Evolutionary conservation across 1,140 invertebrate species (phyloP).

Genomic region (Centruroides sculpturatus): DNA sequence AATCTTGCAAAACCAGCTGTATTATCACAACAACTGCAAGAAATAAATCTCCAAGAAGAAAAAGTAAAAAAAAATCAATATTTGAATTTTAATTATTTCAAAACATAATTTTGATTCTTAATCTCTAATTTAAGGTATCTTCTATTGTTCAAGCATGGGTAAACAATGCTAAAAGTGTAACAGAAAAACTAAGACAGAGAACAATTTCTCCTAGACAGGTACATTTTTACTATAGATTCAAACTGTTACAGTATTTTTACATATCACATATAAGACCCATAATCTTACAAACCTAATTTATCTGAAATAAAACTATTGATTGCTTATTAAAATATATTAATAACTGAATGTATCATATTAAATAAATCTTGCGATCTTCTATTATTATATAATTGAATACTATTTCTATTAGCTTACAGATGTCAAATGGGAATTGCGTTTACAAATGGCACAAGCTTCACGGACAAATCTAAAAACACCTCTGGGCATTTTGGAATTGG

Average conservation of each 20-base stretch:
- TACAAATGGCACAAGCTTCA: slow-evolving; percentile 7
- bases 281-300: not conserved
- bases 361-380: not conserved
- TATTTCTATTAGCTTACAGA: slow-evolving; percentile 3
- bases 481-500: slow-evolving; percentile 6
- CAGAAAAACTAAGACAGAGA: slow-evolving; percentile 8
- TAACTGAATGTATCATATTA: too few relatives aligned
- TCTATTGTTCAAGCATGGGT: slow-evolving; percentile 10
- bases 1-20: slow-evolving; percentile 12
- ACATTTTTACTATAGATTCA: not conserved
- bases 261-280: too few relatives aligned
- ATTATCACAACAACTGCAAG: slow-evolving; percentile 5
- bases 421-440: slow-evolving; percentile 10
- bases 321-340: too few relatives aligned
- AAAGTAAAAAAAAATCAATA: slow-evolving; percentile 4
- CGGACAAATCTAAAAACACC: slow-evolving; percentile 7
- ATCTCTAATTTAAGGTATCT: not conserved
- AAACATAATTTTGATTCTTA: not conserved
- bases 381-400: not conserved
- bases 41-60: slow-evolving; percentile 7
- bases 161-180: slow-evolving; percentile 5
- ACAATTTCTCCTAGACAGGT: slow-evolving; percentile 8
- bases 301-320: too few relatives aligned
- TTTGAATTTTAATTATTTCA: not conserved
- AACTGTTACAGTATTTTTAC: too few relatives aligned